Evolutionary conservation across 1,140 invertebrate species (phyloP), one percentile per base, ranked within the genome.

Genomic region (Macrocentrus cingulum): DNA sequence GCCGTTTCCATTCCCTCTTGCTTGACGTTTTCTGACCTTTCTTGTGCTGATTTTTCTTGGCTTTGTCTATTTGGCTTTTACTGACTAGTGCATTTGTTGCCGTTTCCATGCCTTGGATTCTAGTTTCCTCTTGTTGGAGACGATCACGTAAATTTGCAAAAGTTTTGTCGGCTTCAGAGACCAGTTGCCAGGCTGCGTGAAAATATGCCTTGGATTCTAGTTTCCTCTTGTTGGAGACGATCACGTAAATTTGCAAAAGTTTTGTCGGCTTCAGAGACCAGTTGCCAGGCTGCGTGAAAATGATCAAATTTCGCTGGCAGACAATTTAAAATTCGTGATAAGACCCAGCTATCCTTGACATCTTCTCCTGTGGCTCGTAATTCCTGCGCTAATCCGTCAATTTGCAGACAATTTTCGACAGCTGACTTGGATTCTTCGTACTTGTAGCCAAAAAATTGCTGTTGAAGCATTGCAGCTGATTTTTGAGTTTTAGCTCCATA

Each of bases 401-500:
- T 52, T 36, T 9, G 29, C 36, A 64, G 41, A 46, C 59, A 66
- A 36, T 68, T 66, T 58, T 66, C 60, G 45, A 62, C 19, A 1
- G 41, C 54, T 18, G 61, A 57, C 8, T 66, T 64, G 9, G 8
- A 57, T 34, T 23, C 44, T 29, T 67, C 58, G 44, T 64, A 66
- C 7, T 58, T 57, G 7, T 49, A 66, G 44, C 51, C 46, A 25
- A 67, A 67, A 32, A 66, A 67, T 18, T 37, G 16, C 58, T 56
- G 59, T 46, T 62, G 62, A 5, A 66, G 52, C 16, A 36, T 29
- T 51, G 64, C 62, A 18, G 61, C 13, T 7, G 41, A 60, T 1
- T 58, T 15, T 19, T 64, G 53, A n/a, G 56, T 57, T 48, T 64
- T 67, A 16, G 55, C 62, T 1, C 29, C 57, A 53, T 67, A 67